These are phyloP conservation scores for Laticauda laticaudata DNA, from an alignment of 2,113 vertebrate genomes.

Conservation along the genomic window DNA sequence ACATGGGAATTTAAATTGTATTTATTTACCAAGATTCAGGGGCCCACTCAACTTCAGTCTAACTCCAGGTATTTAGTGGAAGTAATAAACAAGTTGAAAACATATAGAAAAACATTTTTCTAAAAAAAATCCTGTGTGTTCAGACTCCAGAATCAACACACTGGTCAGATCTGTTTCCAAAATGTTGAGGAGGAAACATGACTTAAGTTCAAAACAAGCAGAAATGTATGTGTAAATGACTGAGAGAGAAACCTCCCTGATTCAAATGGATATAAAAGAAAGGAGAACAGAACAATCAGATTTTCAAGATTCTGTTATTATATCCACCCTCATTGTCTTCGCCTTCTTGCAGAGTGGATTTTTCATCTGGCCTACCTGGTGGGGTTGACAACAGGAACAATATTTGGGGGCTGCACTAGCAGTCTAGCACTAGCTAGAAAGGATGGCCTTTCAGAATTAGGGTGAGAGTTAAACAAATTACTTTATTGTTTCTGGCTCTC, in stretches of 20 bases:
- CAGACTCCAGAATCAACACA: not conserved
- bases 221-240: not conserved
- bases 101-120: not conserved
- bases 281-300: not conserved
- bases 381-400: not conserved
- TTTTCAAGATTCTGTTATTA: not conserved
- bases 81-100: not conserved
- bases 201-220: not conserved
- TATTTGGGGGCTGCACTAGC: not conserved
- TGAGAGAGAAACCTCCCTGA: not conserved
- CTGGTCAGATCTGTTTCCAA: not conserved
- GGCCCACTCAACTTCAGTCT: not conserved
- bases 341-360: not conserved
- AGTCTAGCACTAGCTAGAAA: not conserved
- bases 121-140: not conserved
- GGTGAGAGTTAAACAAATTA: not conserved
- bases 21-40: not conserved
- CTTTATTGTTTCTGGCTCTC: not conserved
- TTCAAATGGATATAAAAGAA: not conserved
- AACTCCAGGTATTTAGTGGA: not conserved
- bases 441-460: not conserved
- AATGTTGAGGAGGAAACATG: not conserved
- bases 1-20: not conserved
- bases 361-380: not conserved
- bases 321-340: not conserved